Conservation (phyloP, 2,797 vertebrate genomes). For the Channallabes apus region DNA sequence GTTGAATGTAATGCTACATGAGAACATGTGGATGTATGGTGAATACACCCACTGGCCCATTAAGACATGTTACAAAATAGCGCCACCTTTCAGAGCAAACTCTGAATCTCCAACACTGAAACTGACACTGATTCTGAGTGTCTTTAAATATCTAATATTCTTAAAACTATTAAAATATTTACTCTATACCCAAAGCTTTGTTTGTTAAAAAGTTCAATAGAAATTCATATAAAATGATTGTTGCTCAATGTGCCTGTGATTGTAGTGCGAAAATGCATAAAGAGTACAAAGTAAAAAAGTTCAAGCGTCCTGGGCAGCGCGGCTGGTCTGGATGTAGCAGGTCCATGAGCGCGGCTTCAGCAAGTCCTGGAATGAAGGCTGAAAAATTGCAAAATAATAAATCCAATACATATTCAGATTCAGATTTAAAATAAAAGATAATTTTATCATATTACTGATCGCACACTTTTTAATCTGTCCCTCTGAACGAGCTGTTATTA, state of each 20-base stretch:
- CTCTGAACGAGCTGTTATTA: too few relatives aligned
- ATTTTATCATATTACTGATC: too few relatives aligned
- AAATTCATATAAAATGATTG: not conserved
- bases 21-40: too few relatives aligned
- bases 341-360: constrained; percentile 11
- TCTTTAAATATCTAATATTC: not conserved
- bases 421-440: not conserved
- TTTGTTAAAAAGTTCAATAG: not conserved
- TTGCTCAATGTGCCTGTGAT: not conserved
- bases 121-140: not conserved
- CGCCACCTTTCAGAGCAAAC: not conserved
- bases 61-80: not conserved
- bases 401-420: not conserved
- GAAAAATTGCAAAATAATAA: not conserved
- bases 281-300: not conserved
- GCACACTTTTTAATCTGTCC: too few relatives aligned
- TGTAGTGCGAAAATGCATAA: not conserved
- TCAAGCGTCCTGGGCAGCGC: not conserved
- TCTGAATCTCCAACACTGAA: not conserved
- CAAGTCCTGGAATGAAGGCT: constrained; percentile 6
- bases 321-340: not conserved
- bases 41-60: not conserved
- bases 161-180: not conserved
- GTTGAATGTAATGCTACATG: not conserved
- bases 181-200: not conserved